Evolutionary conservation across 2,888 invertebrate genomes (phyloP), one percentile per base, ranked within the genome.

Genomic region (Geophilus truncorum): DNA sequence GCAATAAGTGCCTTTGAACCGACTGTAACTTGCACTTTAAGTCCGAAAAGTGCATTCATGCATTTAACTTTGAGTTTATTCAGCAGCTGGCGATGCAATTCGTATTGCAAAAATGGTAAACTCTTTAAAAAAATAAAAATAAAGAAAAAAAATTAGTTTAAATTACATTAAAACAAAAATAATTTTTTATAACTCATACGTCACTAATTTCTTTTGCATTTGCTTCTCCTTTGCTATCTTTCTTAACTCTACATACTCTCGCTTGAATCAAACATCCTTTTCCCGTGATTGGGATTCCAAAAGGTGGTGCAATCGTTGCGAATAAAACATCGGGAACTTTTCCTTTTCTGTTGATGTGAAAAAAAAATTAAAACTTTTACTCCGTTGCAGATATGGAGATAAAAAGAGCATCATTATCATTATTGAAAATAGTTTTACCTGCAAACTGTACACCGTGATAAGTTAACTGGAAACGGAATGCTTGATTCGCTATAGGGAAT

Each of bases 101-200:
- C 97, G 86, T 97, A 98, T 87, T 98, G 98, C 80, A 98, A 88
- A 89, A 98, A 98, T 0, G 98, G 98, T 80, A 98, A 89, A 84
- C 94, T 94, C 89, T 98, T 95, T 32, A 81, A 81, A 80, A n/a
- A n/a, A n/a, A n/a, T n/a, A n/a, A n/a, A n/a, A n/a, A n/a, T n/a
- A n/a, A n/a, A n/a, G n/a, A n/a, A n/a, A n/a, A n/a, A n/a, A n/a
- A n/a, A n/a, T n/a, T n/a, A n/a, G n/a, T n/a, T n/a, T n/a, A n/a
- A n/a, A n/a, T n/a, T n/a, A n/a, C n/a, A n/a, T n/a, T n/a, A n/a
- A n/a, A n/a, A n/a, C n/a, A n/a, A n/a, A n/a, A 34, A 77, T 28
- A 28, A 82, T 15, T 30, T 30, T 34, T 57, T 45, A 62, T 21
- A n/a, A n/a, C n/a, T n/a, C n/a, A 21, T 84, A 88, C 88, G 85